A percentile compares a stretch with the other conserved stretches of the same genome.
phyloP scores from a whole-genome alignment of 2,888 invertebrate genomes.

The Helleia helle region DNA sequence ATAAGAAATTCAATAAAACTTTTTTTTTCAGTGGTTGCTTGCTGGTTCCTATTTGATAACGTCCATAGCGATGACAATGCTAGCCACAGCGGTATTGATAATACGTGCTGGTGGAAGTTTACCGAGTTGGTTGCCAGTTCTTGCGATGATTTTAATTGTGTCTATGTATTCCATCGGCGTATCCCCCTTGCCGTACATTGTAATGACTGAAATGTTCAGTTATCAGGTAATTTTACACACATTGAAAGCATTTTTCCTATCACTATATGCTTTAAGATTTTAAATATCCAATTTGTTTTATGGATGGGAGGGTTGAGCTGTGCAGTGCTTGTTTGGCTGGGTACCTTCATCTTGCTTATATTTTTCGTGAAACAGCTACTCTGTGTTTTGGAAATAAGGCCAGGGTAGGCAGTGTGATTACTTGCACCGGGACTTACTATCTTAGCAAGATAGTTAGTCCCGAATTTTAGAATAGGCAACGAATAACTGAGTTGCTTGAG shows the following conservation, averaged over 20 bases:
- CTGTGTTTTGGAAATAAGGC: too few species aligned
- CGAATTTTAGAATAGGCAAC: too few species aligned
- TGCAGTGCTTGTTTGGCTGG: too few species aligned
- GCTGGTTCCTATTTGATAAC: constrained; percentile 22
- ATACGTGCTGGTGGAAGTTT: constrained; percentile 24
- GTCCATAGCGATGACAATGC: constrained; percentile 22
- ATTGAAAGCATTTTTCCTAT: not conserved
- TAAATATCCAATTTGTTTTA: too few species aligned
- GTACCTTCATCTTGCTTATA: too few species aligned
- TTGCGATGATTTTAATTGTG: constrained; percentile 27
- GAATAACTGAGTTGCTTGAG: too few species aligned
- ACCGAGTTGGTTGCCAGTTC: constrained; percentile 33
- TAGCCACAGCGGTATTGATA: constrained; percentile 30
- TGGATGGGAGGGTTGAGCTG: too few species aligned
- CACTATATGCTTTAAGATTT: not conserved
- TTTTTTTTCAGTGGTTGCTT: constrained; percentile 27
- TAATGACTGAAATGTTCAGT: constrained; percentile 41
- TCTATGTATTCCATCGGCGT: constrained; percentile 34
- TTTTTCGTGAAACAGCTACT: too few species aligned
- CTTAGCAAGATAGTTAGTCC: too few species aligned
- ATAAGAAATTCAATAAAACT: too few species aligned
- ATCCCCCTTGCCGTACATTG: constrained; percentile 34
- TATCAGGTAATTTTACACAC: constrained; percentile 29
- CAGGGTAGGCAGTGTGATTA: too few species aligned
- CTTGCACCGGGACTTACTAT: too few species aligned